Conservation (phyloP, 2,888 invertebrate species). For the Heliconius erato region DNA sequence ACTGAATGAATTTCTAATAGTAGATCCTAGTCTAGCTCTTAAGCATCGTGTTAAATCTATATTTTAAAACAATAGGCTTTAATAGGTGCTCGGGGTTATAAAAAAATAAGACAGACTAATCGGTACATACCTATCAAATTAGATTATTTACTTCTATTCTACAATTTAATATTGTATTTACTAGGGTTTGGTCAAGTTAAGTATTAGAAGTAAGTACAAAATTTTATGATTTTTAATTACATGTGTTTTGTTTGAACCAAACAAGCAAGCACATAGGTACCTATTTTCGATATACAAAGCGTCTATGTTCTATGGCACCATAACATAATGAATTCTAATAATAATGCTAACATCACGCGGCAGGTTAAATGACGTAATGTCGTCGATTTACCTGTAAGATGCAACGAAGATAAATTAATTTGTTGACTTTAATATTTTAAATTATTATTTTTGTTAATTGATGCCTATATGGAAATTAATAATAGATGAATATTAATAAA, state of each 20-base stretch:
- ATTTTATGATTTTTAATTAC: not conserved
- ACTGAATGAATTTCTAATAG: not conserved
- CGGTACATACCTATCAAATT: no score
- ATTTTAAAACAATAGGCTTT: no score
- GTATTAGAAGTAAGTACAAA: no score
- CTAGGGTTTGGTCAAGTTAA: no score
- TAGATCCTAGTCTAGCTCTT: no score
- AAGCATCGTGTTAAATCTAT: no score
- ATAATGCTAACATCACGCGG: constrained; percentile 61
- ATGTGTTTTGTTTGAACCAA: not conserved
- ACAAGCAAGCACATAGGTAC: not conserved
- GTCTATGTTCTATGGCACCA: constrained; percentile 41
- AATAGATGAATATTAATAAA: not conserved
- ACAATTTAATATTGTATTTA: not conserved
- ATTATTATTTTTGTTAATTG: not conserved
- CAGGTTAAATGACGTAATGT: constrained; percentile 62
- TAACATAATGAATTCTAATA: constrained; percentile 61
- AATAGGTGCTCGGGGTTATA: no score
- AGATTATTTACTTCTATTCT: not conserved
- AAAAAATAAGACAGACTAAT: no score
- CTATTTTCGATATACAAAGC: not conserved
- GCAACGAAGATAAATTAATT: constrained; percentile 41
- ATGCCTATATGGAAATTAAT: not conserved
- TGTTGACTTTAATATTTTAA: not conserved
- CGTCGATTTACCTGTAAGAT: constrained; percentile 64